Percentiles rank a stretch among this genome's conserved stretches.
Evolutionary conservation across 2,113 vertebrate species (phyloP).

Genomic region (Aviceda subcristata): DNA sequence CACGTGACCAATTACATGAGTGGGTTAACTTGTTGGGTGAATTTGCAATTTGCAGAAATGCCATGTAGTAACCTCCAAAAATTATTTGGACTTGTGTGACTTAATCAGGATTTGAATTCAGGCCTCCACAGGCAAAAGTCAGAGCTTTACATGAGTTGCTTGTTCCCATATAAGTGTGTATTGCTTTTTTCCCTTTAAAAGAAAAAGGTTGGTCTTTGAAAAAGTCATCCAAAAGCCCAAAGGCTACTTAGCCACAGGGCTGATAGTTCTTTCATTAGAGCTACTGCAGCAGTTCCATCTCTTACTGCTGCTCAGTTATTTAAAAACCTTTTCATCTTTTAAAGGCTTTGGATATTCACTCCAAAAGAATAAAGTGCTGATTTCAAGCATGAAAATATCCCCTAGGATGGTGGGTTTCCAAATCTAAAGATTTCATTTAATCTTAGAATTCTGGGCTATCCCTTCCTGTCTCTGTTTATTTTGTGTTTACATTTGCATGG

Average conservation of each 20-base stretch:
- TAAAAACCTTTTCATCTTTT: not conserved
- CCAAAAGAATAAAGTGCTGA: not conserved
- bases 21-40: not conserved
- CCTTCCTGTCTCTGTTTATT: not conserved
- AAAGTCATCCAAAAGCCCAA: not conserved
- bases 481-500: not conserved
- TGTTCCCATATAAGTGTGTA: not conserved
- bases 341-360: not conserved
- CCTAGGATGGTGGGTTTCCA: not conserved
- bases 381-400: conserved; percentile 17
- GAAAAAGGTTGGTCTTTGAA: not conserved
- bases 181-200: not conserved
- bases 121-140: not conserved
- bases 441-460: not conserved
- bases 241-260: not conserved
- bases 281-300: not conserved
- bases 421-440: not conserved
- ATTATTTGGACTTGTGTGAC: not conserved
- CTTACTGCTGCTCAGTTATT: not conserved
- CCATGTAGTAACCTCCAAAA: not conserved
- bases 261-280: not conserved
- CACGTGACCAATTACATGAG: not conserved
- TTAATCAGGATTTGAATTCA: not conserved
- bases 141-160: not conserved
- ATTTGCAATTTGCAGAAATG: not conserved